Conservation (phyloP, 2,888 invertebrate genomes). For the Eupithecia tripunctaria region DNA sequence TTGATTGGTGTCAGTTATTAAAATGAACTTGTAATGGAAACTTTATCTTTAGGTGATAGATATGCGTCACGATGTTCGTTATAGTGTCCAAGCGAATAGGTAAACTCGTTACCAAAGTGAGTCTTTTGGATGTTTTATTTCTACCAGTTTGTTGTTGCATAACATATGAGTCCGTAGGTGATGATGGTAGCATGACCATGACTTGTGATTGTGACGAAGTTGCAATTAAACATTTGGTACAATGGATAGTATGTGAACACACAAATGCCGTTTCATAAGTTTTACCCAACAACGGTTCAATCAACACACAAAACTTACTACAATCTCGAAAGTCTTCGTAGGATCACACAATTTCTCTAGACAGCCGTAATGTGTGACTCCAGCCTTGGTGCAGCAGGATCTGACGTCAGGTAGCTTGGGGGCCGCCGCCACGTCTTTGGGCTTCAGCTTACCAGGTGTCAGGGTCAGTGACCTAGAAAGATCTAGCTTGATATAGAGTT, state of each 20-base stretch:
- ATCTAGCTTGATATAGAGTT: constrained; percentile 3
- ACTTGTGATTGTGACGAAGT: neutral
- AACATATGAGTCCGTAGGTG: neutral
- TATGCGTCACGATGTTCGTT: too few relatives aligned
- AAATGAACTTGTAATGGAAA: neutral
- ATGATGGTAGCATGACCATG: neutral
- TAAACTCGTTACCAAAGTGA: too few relatives aligned
- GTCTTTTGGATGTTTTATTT: too few relatives aligned
- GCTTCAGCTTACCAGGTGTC: constrained; percentile 86
- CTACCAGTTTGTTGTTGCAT: neutral
- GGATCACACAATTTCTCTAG: constrained; percentile 92
- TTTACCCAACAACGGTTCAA: constrained; percentile 10
- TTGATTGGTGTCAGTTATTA: neutral
- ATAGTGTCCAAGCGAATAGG: too few relatives aligned
- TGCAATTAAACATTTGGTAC: neutral
- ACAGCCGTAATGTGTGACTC: constrained; percentile 90
- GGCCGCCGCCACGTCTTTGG: constrained; percentile 83
- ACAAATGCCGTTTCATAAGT: neutral
- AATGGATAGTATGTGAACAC: neutral
- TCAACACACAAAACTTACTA: constrained; percentile 62
- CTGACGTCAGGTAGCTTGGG: constrained; percentile 90
- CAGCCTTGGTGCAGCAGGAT: constrained; percentile 89
- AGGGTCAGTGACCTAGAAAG: constrained; percentile 85
- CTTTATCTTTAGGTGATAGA: neutral
- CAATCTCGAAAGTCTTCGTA: constrained; percentile 80